Base-by-base conservation (phyloP, 2,797 vertebrate genomes). In the Prionace glauca region DNA sequence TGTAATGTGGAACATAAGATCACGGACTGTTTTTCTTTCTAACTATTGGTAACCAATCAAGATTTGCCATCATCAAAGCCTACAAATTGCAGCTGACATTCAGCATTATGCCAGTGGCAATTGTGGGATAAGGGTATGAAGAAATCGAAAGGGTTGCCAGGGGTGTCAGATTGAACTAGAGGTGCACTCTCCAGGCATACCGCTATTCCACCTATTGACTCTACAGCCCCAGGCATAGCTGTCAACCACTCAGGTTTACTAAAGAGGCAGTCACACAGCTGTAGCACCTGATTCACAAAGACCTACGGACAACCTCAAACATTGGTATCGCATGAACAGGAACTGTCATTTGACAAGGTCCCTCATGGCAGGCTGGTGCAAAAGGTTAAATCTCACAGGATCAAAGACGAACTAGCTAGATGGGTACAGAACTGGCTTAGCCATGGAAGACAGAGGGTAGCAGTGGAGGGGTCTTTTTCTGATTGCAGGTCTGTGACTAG, bases 91-190 rank as follows among this genome's bases (percentile, higher is more conserved):
- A 24, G 90, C 90, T 92, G 62, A n/a, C 90, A 69, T 65, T 41
- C 90, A 92, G 90, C 62, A 92, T 41, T 92, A 8, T 92, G 90
- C 90, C 62, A 41, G 18, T 92, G 62, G 62, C 90, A 41, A 92
- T 41, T 67, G 65, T 92, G n/a, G 16, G n/a, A 22, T 69, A 41
- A 92, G 90, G 56, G 29, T 29, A 90, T 32, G 87, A 60, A 62
- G n/a, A 92, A 69, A 69, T 18, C 2, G 20, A 41, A 65, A 92
- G n/a, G 65, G 20, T n/a, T 92, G 62, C 18, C 65, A 24, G 65
- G 90, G 65, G 41, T 92, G 62, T 22, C 62, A 41, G n/a, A n/a
- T 22, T 22, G 62, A 69, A 92, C n/a, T 20, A 92, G 20, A 69
- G 62, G 65, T 24, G 24, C 9, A 11, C 29, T 69, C 16, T 14